These are phyloP conservation scores for Macrotrachela quadricornifera DNA, from an alignment of 1,140 invertebrate genomes.

Conservation along the genomic window DNA sequence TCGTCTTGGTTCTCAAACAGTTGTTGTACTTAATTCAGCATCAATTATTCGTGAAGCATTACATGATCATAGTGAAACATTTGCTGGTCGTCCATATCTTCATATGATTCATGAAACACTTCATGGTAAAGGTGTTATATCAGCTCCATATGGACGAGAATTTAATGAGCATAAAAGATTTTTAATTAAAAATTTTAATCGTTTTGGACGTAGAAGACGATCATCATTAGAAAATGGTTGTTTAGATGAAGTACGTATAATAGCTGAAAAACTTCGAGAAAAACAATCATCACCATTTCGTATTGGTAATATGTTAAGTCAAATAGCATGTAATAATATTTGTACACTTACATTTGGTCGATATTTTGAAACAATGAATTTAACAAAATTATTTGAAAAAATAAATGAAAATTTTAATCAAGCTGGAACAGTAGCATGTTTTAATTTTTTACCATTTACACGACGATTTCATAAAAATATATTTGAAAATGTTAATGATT, in stretches of 20 bases:
- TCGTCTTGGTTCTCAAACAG: conserved; percentile 14
- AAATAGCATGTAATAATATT: conserved; percentile 5
- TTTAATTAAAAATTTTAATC: background rate
- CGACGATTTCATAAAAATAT: conserved; percentile 1
- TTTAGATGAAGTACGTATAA: background rate
- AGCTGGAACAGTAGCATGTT: conserved; percentile 1
- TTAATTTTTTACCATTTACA: conserved; percentile 5
- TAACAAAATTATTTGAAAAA: background rate
- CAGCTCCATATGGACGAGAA: conserved; percentile 2
- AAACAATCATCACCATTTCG: too few species aligned
- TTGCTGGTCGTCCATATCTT: conserved; percentile 16
- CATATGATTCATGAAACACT: conserved; percentile 5
- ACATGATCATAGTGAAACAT: conserved; percentile 12
- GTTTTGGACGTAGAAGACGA: conserved; percentile 1
- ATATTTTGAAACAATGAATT: background rate
- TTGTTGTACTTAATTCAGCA: conserved; percentile 17
- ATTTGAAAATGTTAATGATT: background rate
- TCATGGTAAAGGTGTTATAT: conserved; percentile 5
- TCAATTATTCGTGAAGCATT: conserved; percentile 16
- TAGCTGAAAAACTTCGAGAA: background rate
- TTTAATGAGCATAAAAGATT: conserved; percentile 7
- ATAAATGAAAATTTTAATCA: conserved; percentile 6
- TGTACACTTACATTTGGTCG: conserved; percentile 5
- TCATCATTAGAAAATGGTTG: background rate
- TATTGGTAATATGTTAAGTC: background rate